A percentile compares a stretch with the other conserved stretches of the same genome.
phyloP scores from a whole-genome alignment of 1,140 invertebrate genomes.

The Chrysomallon squamiferum region DNA sequence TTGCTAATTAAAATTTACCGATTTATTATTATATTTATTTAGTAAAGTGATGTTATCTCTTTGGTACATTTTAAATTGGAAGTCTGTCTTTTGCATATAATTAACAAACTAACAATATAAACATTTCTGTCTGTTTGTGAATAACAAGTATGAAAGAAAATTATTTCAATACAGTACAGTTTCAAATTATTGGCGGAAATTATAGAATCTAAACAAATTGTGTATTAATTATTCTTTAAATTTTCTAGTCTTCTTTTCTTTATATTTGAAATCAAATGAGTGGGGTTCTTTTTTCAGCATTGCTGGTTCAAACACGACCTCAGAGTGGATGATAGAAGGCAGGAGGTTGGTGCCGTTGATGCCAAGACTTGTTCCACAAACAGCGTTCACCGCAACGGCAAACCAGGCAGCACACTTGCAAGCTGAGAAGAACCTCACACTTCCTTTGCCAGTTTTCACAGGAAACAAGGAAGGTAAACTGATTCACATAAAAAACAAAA shows the following conservation, averaged over 20 bases:
- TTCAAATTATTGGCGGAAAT: too few relatives aligned
- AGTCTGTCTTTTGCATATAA: neutral
- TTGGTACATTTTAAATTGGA: neutral
- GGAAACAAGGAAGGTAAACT: constrained; percentile 53
- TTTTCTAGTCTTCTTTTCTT: too few relatives aligned
- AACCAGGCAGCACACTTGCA: constrained; percentile 71
- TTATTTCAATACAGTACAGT: too few relatives aligned
- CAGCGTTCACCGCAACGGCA: constrained; percentile 83
- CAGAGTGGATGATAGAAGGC: constrained; percentile 88
- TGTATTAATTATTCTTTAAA: too few relatives aligned
- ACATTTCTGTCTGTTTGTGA: too few relatives aligned
- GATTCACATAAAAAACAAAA: too few relatives aligned
- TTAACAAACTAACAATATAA: too few relatives aligned
- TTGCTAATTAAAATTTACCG: neutral
- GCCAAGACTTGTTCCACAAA: constrained; percentile 81
- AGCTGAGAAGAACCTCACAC: constrained; percentile 53
- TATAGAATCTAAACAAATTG: too few relatives aligned
- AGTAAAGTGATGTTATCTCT: neutral
- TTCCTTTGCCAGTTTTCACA: constrained; percentile 53
- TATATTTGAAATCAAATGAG: too few relatives aligned
- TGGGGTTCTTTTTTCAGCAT: constrained; percentile 72
- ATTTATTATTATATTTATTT: neutral
- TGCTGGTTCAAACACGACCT: constrained; percentile 78
- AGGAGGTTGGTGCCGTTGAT: constrained; percentile 80
- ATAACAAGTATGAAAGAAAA: too few relatives aligned